A percentile compares a stretch with the other conserved stretches of the same genome.
These are phyloP conservation scores for Pseudoips prasinana DNA, from an alignment of 2,888 invertebrate genomes.

Conservation along the genomic window DNA sequence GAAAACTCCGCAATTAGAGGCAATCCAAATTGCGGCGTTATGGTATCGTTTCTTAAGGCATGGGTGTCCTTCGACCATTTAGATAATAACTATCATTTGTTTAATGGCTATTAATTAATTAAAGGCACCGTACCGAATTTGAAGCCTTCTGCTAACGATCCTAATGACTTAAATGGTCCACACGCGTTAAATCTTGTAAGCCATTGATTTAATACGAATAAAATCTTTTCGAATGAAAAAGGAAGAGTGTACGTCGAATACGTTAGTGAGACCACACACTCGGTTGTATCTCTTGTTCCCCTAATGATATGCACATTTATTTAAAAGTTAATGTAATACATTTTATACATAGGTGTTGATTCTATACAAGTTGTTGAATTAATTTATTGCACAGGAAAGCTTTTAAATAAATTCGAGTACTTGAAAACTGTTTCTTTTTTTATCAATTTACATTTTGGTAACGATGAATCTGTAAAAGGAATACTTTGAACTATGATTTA, in stretches of 20 bases:
- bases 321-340: constrained; percentile 55
- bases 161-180: constrained; percentile 64
- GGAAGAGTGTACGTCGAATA: constrained; percentile 49
- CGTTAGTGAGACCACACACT: constrained; percentile 77
- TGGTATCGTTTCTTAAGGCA: constrained; percentile 36
- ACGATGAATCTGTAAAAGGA: no score
- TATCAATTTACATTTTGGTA: not conserved
- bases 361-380: constrained; percentile 26
- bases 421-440: not conserved
- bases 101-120: constrained; percentile 72
- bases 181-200: constrained; percentile 55
- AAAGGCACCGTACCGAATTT: constrained; percentile 58
- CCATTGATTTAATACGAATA: constrained; percentile 66
- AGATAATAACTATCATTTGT: constrained; percentile 61
- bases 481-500: not conserved
- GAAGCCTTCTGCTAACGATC: constrained; percentile 61
- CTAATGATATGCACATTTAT: constrained; percentile 80
- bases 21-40: constrained; percentile 26
- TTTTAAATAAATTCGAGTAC: constrained; percentile 9
- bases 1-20: no score
- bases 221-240: constrained; percentile 54
- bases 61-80: constrained; percentile 40
- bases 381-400: constrained; percentile 22
- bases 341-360: constrained; percentile 40
- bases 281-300: constrained; percentile 59